Conservation (phyloP, 2,888 invertebrate species). For the Pemphredon lugubris region DNA sequence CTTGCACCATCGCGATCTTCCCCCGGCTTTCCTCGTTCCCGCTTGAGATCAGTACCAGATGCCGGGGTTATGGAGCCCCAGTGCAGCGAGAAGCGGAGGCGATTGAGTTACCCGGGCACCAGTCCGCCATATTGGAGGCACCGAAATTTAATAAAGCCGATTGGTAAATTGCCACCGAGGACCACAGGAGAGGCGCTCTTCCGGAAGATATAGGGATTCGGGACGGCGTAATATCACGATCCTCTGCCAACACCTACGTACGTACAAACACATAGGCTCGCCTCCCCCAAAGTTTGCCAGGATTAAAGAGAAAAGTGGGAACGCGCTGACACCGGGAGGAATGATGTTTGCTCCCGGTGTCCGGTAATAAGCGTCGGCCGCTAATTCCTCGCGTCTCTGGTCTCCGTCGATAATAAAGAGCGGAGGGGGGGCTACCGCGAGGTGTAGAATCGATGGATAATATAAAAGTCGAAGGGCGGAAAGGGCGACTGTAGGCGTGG, state of each 20-base stretch:
- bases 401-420: background rate
- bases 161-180: constrained; percentile 65
- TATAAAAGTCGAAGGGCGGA: no score
- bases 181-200: constrained; percentile 17
- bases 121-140: constrained; percentile 41
- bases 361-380: constrained; percentile 19
- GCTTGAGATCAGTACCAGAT: background rate
- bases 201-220: constrained; percentile 14
- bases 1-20: background rate
- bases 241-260: background rate
- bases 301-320: background rate
- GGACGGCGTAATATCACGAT: constrained; percentile 15
- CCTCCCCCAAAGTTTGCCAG: background rate
- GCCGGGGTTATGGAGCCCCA: no score
- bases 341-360: constrained; percentile 2
- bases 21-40: background rate
- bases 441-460: no score
- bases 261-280: constrained; percentile 1
- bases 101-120: constrained; percentile 20
- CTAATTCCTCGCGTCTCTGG: constrained; percentile 1
- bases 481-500: no score
- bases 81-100: background rate
- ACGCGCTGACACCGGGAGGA: constrained; percentile 1
- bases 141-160: constrained; percentile 67
- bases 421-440: background rate